Base-by-base conservation (phyloP, 2,113 vertebrate genomes). In the Ammospiza caudacuta region DNA sequence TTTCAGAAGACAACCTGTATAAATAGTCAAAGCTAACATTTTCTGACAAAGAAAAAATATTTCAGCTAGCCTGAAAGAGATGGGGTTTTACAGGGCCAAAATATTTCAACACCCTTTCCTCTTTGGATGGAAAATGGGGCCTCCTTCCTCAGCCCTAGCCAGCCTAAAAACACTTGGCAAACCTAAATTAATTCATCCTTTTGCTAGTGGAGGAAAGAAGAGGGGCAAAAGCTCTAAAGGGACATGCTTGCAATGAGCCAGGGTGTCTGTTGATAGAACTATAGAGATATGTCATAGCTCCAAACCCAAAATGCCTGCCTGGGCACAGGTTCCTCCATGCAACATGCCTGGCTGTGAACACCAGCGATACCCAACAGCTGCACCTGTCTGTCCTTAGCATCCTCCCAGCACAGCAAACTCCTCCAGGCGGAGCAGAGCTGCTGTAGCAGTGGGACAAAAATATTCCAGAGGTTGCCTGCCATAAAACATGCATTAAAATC, bases 11-110 rank as follows among this genome's bases (percentile, higher is more conserved):
- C 83, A 95, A 87, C 25, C 58, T 94, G 80, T 89, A 81, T 63
- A 94, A 96, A 95, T 67, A 89, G 68, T 84, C 61, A 94, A 89
- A 94, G 88, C 72, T 86, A 95, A 86, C 63, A 77, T 90, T 93
- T 83, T 85, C 51, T 93, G 92, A 89, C 86, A 96, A 88, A 80
- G 66, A 52, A 88, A 95, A 95, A 87, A 61, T 93, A 80, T 46
- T 88, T 67, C 84, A 59, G 35, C 59, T 73, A 92, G 59, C 14
- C 57, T 82, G 35, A 77, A 75, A 83, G 47, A 69, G 51, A 59
- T 16, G 27, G 63, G 33, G 29, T 28, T 85, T 90, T 90, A 9
- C 46, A 76, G 57, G 67, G n/a, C 67, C 58, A 80, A 90, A 80
- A 54, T 59, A 90, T 75, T 96, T 94, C 88, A 96, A 31, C 79